Percentiles rank a stretch among this genome's conserved stretches.
Evolutionary conservation across 2,888 invertebrate genomes (phyloP).

Genomic region (Andrena bicolor): DNA sequence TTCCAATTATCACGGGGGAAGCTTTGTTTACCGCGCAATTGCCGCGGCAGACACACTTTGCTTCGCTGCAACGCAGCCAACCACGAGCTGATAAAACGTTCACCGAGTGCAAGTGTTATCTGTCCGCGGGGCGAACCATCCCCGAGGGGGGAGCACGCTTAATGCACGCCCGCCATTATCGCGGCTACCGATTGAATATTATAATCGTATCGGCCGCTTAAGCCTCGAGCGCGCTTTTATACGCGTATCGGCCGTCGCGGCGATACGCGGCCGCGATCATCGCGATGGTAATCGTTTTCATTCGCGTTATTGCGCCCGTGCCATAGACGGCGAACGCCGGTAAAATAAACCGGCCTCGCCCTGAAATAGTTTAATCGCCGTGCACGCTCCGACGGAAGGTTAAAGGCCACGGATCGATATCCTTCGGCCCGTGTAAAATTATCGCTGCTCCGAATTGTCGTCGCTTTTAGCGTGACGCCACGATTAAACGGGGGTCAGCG

Average conservation of each 20-base stretch:
- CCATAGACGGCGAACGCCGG: background rate
- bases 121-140: constrained; percentile 41
- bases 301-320: constrained; percentile 11
- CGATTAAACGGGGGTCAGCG: constrained; percentile 9
- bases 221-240: constrained; percentile 36
- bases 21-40: constrained; percentile 64
- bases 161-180: constrained; percentile 41
- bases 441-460: constrained; percentile 10
- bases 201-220: constrained; percentile 51
- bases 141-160: constrained; percentile 14
- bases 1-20: constrained; percentile 62
- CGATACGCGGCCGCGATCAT: background rate
- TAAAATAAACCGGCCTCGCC: constrained; percentile 38
- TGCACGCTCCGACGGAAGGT: constrained; percentile 38
- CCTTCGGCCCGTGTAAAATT: constrained; percentile 32
- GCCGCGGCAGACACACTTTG: constrained; percentile 49
- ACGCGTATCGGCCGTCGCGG: background rate
- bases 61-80: constrained; percentile 48
- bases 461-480: constrained; percentile 14
- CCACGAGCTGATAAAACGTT: constrained; percentile 65
- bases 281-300: constrained; percentile 21
- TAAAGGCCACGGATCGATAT: constrained; percentile 43
- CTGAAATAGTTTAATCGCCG: constrained; percentile 42
- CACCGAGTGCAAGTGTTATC: constrained; percentile 53
- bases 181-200: constrained; percentile 55